Conservation (phyloP, 1,140 invertebrate genomes). For the Hyphantria cunea region DNA sequence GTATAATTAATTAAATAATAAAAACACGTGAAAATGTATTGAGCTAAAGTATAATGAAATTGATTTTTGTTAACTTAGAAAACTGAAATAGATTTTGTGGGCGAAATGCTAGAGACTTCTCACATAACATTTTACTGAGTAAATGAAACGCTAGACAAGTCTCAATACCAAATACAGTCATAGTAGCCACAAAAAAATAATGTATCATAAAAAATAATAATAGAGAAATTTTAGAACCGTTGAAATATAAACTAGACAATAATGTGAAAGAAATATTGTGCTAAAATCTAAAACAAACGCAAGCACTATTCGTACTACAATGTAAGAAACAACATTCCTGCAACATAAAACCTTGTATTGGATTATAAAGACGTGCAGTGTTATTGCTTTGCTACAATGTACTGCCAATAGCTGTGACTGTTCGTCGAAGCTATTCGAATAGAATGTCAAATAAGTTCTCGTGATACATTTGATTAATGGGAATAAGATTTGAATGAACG, state of each 20-base stretch:
- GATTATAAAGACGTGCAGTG: conserved; percentile 24
- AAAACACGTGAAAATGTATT: no score
- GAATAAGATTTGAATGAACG: conserved; percentile 2
- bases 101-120: no score
- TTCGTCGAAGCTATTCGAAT: conserved; percentile 10
- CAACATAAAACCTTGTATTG: conserved; percentile 24
- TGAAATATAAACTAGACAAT: neutral
- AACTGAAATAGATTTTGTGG: no score
- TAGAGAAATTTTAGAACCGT: neutral
- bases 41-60: no score
- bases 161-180: conserved; percentile 3
- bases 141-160: neutral
- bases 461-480: conserved; percentile 16
- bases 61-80: no score
- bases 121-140: conserved; percentile 1
- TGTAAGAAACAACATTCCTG: conserved; percentile 16
- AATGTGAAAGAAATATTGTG: neutral
- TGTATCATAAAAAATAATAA: neutral
- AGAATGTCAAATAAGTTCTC: conserved; percentile 20
- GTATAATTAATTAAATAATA: no score
- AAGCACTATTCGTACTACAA: conserved; percentile 15
- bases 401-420: conserved; percentile 14
- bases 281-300: conserved; percentile 18
- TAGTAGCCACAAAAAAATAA: neutral
- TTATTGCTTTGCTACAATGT: conserved; percentile 28